Base-by-base conservation (phyloP, 2,113 vertebrate species). In the Furnarius figulus region DNA sequence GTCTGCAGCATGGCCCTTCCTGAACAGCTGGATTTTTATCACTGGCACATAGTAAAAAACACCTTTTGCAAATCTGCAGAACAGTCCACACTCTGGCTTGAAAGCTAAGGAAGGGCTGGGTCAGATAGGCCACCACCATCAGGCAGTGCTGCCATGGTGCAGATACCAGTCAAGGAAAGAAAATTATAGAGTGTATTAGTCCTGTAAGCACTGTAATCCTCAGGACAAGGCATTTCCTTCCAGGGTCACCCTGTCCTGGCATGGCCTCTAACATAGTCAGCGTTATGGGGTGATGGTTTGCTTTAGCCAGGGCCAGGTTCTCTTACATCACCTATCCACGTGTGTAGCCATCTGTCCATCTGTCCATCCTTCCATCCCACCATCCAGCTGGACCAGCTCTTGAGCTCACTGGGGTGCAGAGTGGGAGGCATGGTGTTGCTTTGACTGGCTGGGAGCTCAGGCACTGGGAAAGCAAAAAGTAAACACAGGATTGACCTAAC, bases 351-450 rank as follows among this genome's bases (percentile, higher is more conserved):
- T 68, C 52, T 47, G 19, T 12, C 35, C 58, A 14, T 37, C 33
- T 70, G 44, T 40, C 76, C 55, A 6, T 37, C 53, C 53, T 31
- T 61, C 83, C 58, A 25, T 19, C 53, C 28, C 56, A 66, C 8
- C 19, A 24, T 23, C 16, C 0, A 0, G 3, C 16, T 50, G 52
- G 44, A 25, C 68, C n/a, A 49, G 46, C 52, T 42, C 25, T 11
- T 56, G 77, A 80, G 39, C 49, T 50, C 39, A 22, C n/a, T 68
- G 18, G 40, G 30, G 6, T 20, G 42, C 61, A 44, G 74, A 56
- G 73, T 10, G 7, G 46, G 61, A 78, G 21, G 22, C 23, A 72
- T 22, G n/a, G 20, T 13, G 10, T 5, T 2, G 3, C 1, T 4
- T 37, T 16, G 14, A 42, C 15, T 42, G 27, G 7, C 13, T 0